A percentile compares a stretch with the other conserved stretches of the same genome.
These are phyloP conservation scores for Drosophila greeni DNA, from an alignment of 2,888 invertebrate genomes.

Conservation along the genomic window DNA sequence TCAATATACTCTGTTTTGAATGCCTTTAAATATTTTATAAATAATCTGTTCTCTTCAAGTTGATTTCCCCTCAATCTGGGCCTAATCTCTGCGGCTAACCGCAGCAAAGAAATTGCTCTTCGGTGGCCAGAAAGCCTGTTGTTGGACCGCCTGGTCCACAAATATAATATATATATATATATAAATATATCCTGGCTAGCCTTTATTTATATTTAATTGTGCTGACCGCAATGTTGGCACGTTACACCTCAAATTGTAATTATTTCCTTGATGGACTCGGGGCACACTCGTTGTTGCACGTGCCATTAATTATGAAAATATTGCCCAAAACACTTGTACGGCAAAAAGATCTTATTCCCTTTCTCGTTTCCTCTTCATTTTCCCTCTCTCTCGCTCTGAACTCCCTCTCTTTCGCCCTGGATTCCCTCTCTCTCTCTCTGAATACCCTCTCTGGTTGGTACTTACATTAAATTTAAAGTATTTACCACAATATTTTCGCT, in stretches of 20 bases:
- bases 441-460: conserved; percentile 43
- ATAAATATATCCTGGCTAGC: neutral
- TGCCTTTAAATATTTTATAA: neutral
- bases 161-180: neutral
- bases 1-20: neutral
- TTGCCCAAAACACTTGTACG: conserved; percentile 67
- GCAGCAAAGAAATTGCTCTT: conserved; percentile 28
- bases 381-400: too few species aligned
- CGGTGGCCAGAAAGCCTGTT: conserved; percentile 2
- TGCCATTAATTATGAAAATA: conserved; percentile 72
- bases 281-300: conserved; percentile 50
- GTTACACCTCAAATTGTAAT: conserved; percentile 49
- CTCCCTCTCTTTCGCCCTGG: too few species aligned
- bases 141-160: conserved; percentile 16
- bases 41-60: conserved; percentile 1
- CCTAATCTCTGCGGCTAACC: conserved; percentile 18
- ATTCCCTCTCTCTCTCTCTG: too few species aligned
- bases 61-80: conserved; percentile 4
- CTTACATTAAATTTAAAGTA: conserved; percentile 69
- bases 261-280: conserved; percentile 46
- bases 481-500: conserved; percentile 69
- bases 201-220: conserved; percentile 44
- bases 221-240: conserved; percentile 34
- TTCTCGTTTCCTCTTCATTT: neutral
- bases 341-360: conserved; percentile 20